phyloP scores from a whole-genome alignment of 2,888 invertebrate species.

The Ceratothoa steindachneri region DNA sequence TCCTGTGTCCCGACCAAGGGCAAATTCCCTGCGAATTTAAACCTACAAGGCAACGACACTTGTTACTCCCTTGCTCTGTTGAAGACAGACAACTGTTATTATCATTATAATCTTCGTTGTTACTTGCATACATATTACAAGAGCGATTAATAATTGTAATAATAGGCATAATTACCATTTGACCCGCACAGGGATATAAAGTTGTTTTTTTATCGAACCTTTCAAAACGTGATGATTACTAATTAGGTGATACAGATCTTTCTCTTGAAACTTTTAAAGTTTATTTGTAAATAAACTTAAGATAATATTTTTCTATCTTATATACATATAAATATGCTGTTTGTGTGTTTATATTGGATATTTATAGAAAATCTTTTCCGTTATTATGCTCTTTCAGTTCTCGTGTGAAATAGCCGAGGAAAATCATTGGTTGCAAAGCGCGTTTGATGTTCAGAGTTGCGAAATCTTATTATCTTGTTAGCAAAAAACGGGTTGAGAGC shows the following conservation, averaged over 20 bases:
- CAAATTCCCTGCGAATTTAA: conserved; percentile 1
- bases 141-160: too few relatives aligned
- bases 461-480: not conserved
- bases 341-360: conserved; percentile 3
- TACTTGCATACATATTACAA: too few relatives aligned
- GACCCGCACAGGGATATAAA: not conserved
- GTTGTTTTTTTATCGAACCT: not conserved
- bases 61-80: not conserved
- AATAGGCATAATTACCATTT: too few relatives aligned
- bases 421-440: not conserved
- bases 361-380: not conserved
- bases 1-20: not conserved
- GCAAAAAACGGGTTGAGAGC: not conserved
- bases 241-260: not conserved
- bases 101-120: not conserved
- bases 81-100: not conserved
- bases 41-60: not conserved
- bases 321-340: conserved; percentile 2
- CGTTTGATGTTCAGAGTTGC: too few relatives aligned
- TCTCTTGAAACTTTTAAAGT: not conserved
- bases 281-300: not conserved
- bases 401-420: not conserved
- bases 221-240: not conserved
- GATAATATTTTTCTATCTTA: not conserved
- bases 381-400: not conserved